A percentile compares a stretch with the other conserved stretches of the same genome.
Evolutionary conservation across 2,113 vertebrate species (phyloP).

Genomic region (Pholis gunnellus): DNA sequence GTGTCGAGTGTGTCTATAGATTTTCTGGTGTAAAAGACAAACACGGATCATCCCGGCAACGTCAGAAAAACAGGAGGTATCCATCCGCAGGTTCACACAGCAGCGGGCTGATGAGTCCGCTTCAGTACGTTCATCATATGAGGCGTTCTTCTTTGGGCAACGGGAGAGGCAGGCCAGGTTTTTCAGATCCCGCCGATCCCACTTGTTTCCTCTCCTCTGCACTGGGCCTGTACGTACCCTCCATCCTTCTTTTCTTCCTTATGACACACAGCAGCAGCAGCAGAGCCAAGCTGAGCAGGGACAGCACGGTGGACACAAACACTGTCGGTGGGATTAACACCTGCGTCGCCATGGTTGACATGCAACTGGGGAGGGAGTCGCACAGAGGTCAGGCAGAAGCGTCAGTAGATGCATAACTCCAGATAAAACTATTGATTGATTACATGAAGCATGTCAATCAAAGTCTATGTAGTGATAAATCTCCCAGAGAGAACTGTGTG

Average conservation of each 20-base stretch:
- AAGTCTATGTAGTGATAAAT: background rate
- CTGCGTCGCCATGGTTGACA: conserved; percentile 35
- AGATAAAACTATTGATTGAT: background rate
- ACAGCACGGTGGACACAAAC: conserved; percentile 68
- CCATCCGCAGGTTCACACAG: conserved; percentile 2
- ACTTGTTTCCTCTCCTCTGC: conserved; percentile 87
- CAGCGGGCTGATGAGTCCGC: background rate
- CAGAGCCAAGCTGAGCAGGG: conserved; percentile 76
- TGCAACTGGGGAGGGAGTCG: conserved; percentile 26
- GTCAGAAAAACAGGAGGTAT: background rate
- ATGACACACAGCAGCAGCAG: conserved; percentile 82
- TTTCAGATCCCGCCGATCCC: conserved; percentile 73
- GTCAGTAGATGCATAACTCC: background rate
- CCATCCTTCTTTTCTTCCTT: conserved; percentile 85
- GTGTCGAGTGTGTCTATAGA: conserved; percentile 1
- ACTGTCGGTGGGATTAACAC: conserved; percentile 28
- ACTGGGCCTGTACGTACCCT: conserved; percentile 89
- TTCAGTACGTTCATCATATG: conserved; percentile 80
- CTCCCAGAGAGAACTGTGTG: background rate
- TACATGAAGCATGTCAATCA: background rate
- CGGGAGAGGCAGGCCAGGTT: conserved; percentile 83
- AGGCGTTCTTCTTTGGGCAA: conserved; percentile 91
- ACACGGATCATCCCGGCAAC: conserved; percentile 4
- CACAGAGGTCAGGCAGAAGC: background rate
- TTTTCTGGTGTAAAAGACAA: conserved; percentile 9